These are phyloP conservation scores for Hemiscyllium ocellatum DNA, from an alignment of 2,113 vertebrate species.

Conservation along the genomic window DNA sequence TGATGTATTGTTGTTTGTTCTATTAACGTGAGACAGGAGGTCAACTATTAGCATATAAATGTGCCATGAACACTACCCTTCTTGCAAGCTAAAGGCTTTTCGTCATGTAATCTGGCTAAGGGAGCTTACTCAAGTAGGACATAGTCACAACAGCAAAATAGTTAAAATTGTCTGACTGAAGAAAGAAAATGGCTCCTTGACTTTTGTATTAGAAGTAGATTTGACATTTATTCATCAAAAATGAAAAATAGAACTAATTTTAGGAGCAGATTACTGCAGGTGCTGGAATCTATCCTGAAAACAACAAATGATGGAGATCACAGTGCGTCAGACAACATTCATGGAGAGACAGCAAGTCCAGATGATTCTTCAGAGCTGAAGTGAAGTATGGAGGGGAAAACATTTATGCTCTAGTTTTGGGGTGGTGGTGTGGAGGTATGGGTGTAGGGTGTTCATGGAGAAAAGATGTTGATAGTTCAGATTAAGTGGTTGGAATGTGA, in stretches of 20 bases:
- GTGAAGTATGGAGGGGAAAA: too few species aligned
- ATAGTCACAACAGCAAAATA: neutral
- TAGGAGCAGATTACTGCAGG: too few species aligned
- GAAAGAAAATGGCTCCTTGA: neutral
- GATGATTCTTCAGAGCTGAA: too few species aligned
- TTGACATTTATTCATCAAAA: neutral
- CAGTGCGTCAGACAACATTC: too few species aligned
- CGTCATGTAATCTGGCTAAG: neutral
- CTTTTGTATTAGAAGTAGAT: neutral
- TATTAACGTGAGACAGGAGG: neutral
- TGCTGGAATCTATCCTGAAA: too few species aligned
- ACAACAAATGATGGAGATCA: too few species aligned
- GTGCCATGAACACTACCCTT: neutral
- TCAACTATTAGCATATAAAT: neutral
- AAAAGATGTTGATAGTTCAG: too few species aligned
- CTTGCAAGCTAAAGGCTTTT: neutral
- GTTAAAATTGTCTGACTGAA: neutral
- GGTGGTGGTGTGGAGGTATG: too few species aligned
- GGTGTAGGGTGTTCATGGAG: too few species aligned
- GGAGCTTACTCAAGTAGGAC: neutral
- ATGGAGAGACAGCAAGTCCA: too few species aligned
- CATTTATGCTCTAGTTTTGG: too few species aligned
- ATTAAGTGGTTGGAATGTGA: too few species aligned
- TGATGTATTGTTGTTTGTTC: neutral
- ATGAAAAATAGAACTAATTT: neutral